Evolutionary conservation across 2,888 invertebrate species (phyloP), one percentile per base, ranked within the genome.

Genomic region (Cryptocephalus moraei): DNA sequence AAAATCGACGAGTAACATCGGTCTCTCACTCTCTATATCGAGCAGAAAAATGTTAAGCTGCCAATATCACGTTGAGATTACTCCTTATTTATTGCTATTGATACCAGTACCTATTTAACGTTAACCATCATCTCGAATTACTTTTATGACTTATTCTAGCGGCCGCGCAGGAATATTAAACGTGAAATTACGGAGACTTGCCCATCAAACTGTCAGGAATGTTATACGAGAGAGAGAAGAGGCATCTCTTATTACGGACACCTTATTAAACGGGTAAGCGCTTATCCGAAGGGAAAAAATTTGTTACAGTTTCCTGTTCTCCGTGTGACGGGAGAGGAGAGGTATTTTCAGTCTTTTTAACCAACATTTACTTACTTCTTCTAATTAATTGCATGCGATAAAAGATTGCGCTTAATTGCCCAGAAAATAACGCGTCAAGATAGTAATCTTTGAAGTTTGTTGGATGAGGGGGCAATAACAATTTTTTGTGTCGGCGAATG

Each of bases 251-350:
- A 53, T 57, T 57, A 51, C 54, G 52, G 47, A 52, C 54, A 56
- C 53, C 55, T 56, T 53, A 57, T 58, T 59, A 54, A 51, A 47
- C 43, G 46, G 43, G 52, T 53, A 56, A 56, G 55, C 53, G 49
- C 52, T 51, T 56, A 56, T 58, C 56, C 57, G 53, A 54, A 49
- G 53, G 55, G 50, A 44, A 53, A 58, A 58, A 58, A 56, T 54
- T 39, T 44, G 32, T 39, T 34, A 43, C 36, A 42, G 53, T 50
- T 56, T 56, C 51, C 55, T 51, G 55, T 54, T 52, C 46, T 52
- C 53, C 48, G 45, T 42, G 33, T 40, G 22, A 4, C 22, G 22
- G 22, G 22, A 22, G 22, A 22, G 22, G 6, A 22, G 22, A 22
- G 22, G 22, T 6, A 22, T 22, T 22, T n/a, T n/a, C n/a, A n/a